These are phyloP conservation scores for Ailuropoda melanoleuca DNA, from an alignment of 2,113 vertebrate species.

Conservation along the genomic window DNA sequence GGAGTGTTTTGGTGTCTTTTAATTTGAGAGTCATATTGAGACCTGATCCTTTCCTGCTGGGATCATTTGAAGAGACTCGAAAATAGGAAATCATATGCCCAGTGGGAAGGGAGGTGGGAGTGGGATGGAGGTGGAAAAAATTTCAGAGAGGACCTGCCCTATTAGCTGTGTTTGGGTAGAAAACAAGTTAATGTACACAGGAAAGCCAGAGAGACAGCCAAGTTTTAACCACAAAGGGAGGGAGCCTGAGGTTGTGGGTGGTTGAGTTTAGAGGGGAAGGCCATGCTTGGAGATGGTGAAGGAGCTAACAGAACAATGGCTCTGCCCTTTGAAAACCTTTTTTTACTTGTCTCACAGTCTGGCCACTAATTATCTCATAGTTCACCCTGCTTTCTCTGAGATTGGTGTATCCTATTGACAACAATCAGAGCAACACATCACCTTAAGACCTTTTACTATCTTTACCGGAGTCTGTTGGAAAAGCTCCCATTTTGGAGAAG, in stretches of 20 bases:
- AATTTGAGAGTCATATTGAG: not conserved
- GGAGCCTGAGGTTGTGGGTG: not conserved
- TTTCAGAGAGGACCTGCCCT: not conserved
- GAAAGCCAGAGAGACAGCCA: not conserved
- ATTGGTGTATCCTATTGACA: no score
- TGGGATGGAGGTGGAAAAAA: not conserved
- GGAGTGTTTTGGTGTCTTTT: not conserved
- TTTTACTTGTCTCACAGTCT: not conserved
- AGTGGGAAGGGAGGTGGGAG: not conserved
- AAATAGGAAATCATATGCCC: not conserved
- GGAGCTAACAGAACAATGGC: not conserved
- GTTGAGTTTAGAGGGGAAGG: not conserved
- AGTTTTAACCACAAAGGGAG: not conserved
- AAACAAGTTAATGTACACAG: no score
- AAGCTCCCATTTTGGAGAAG: not conserved
- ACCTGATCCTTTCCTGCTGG: not conserved
- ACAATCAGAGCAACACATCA: rapidly evolving
- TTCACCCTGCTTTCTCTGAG: not conserved
- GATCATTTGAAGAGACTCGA: not conserved
- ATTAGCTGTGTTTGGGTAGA: not conserved
- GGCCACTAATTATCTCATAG: not conserved
- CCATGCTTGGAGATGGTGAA: not conserved
- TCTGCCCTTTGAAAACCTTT: not conserved
- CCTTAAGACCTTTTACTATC: not conserved
- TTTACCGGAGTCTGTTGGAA: not conserved